phyloP scores from a whole-genome alignment of 2,888 invertebrate genomes.

The Lottia scabra region DNA sequence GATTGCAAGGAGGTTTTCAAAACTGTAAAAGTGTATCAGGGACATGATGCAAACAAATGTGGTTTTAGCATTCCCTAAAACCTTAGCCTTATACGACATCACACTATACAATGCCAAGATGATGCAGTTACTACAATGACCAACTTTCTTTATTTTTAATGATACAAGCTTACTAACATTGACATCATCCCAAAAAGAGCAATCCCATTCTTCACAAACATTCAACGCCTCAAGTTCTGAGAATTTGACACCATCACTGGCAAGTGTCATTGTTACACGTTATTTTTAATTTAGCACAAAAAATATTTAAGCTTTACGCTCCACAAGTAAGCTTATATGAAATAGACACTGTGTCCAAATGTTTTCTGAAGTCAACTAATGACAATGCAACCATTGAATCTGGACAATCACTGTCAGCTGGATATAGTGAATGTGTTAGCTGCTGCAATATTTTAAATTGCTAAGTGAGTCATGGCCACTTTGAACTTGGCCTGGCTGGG shows the following conservation, averaged over 20 bases:
- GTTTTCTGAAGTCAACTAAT: neutral
- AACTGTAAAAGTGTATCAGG: too few species aligned
- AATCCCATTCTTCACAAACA: neutral
- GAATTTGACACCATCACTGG: conserved; percentile 7
- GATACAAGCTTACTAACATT: conserved; percentile 8
- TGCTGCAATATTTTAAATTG: neutral
- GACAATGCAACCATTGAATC: neutral
- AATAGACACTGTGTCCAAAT: too few species aligned
- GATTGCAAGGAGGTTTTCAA: too few species aligned
- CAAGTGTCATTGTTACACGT: neutral
- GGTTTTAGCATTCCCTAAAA: too few species aligned
- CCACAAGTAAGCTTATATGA: too few species aligned
- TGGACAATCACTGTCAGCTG: neutral
- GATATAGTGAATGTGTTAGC: neutral
- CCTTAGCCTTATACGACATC: too few species aligned
- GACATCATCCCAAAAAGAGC: conserved; percentile 21
- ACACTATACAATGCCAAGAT: too few species aligned
- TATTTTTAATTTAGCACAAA: too few species aligned
- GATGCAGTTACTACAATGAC: too few species aligned
- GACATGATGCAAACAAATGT: too few species aligned
- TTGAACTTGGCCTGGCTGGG: neutral
- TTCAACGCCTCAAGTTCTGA: conserved; percentile 8
- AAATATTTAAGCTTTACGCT: too few species aligned
- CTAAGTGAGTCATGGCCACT: conserved; percentile 8
- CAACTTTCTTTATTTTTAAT: too few species aligned